Conservation (phyloP, 2,888 invertebrate species). For the Euphydryas editha region DNA sequence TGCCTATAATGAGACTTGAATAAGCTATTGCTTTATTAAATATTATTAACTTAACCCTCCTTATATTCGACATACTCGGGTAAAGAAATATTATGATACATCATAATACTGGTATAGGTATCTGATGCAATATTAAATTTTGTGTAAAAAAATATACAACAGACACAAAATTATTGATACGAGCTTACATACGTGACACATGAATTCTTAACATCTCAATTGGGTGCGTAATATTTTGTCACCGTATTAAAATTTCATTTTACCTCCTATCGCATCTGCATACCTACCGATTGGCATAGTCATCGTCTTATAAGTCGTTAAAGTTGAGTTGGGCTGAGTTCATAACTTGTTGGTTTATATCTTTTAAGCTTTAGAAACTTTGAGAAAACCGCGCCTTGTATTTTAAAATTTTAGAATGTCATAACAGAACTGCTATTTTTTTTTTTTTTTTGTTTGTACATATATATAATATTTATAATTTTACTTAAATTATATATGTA, state of each 20-base stretch:
- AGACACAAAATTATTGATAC: background rate
- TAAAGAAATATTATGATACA: too few relatives aligned
- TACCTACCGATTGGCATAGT: conserved; percentile 49
- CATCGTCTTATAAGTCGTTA: conserved; percentile 43
- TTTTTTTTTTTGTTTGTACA: background rate
- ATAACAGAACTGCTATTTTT: conserved; percentile 4
- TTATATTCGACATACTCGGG: too few relatives aligned
- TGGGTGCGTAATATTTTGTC: conserved; percentile 34
- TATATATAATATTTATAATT: background rate
- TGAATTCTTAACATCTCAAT: conserved; percentile 21
- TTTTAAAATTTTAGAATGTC: conserved; percentile 48
- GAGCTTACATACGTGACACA: background rate
- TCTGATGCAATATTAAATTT: background rate
- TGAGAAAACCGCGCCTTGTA: conserved; percentile 47
- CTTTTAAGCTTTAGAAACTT: conserved; percentile 52
- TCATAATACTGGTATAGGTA: too few relatives aligned
- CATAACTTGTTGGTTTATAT: conserved; percentile 59
- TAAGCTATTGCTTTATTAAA: too few relatives aligned
- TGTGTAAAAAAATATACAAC: background rate
- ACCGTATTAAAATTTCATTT: conserved; percentile 37
- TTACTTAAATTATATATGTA: too few relatives aligned
- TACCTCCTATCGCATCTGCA: conserved; percentile 42
- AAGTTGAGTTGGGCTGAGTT: conserved; percentile 47
- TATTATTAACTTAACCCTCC: too few relatives aligned
- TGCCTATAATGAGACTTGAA: too few relatives aligned